These are phyloP conservation scores for Plumapathes pennacea DNA, from an alignment of 92 coral and sea anemone species.

Conservation along the genomic window DNA sequence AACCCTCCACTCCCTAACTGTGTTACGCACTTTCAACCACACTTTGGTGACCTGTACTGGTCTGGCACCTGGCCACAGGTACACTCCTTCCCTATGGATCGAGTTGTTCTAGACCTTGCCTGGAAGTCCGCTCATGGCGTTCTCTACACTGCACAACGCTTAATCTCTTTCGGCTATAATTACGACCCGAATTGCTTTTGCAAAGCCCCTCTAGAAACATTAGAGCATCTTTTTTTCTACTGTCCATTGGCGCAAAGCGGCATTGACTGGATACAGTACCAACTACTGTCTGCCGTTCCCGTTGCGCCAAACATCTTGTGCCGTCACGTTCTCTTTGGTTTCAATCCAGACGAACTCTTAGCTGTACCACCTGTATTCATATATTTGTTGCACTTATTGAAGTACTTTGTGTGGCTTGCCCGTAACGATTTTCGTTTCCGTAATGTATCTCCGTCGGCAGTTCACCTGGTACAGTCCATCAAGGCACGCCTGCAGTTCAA, in stretches of 20 bases:
- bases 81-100: neutral
- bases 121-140: slow-evolving; percentile 3
- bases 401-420: slow-evolving; percentile 4
- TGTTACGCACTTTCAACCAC: neutral
- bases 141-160: neutral
- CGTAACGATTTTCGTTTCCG: slow-evolving; percentile 28
- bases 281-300: neutral
- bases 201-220: neutral
- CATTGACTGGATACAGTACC: slow-evolving; percentile 2
- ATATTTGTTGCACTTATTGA: neutral
- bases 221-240: slow-evolving; percentile 12
- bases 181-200: slow-evolving; percentile 2
- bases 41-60: slow-evolving; percentile 8
- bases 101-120: neutral
- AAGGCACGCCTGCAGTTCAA: neutral
- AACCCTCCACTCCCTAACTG: neutral
- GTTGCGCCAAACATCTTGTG: neutral
- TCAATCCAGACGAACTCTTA: neutral
- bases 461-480: neutral
- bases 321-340: slow-evolving; percentile 21
- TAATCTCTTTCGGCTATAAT: neutral
- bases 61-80: slow-evolving; percentile 8
- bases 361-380: slow-evolving; percentile 7
- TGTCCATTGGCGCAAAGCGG: neutral
- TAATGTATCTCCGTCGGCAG: neutral